These are phyloP conservation scores for Periparus ater DNA, from an alignment of 2,797 vertebrate species.

Conservation along the genomic window DNA sequence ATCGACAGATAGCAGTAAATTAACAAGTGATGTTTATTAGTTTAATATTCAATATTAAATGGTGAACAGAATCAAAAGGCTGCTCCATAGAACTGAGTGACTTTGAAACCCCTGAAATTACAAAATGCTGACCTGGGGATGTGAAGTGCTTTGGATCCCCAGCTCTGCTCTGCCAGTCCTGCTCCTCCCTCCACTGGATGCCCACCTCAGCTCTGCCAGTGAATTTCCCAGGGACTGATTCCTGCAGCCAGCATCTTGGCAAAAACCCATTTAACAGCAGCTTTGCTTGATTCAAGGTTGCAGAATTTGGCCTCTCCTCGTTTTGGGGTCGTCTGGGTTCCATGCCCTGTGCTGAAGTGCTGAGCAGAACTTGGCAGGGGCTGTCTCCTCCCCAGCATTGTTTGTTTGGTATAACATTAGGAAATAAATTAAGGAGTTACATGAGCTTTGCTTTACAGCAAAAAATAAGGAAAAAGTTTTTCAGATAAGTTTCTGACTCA, in stretches of 20 bases:
- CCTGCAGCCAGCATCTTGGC: background rate
- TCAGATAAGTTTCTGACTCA: slow-evolving; percentile 25
- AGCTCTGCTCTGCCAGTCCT: background rate
- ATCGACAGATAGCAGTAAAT: slow-evolving; percentile 70
- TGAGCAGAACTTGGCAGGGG: slow-evolving; percentile 22
- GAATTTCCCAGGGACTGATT: background rate
- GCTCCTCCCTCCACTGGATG: background rate
- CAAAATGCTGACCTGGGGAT: slow-evolving; percentile 4
- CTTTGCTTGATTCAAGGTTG: background rate
- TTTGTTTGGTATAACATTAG: slow-evolving; percentile 30
- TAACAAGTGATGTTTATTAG: slow-evolving; percentile 64
- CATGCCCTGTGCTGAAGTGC: background rate
- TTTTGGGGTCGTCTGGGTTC: slow-evolving; percentile 10
- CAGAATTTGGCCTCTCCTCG: background rate
- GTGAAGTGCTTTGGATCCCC: background rate
- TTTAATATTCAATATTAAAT: slow-evolving; percentile 67
- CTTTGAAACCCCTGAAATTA: slow-evolving; percentile 43
- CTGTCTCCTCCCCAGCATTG: slow-evolving; percentile 14
- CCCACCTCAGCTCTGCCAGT: background rate
- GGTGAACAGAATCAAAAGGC: slow-evolving; percentile 64
- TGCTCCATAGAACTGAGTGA: slow-evolving; percentile 40
- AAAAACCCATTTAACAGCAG: background rate
- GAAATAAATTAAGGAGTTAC: slow-evolving; percentile 28
- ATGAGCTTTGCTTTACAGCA: background rate
- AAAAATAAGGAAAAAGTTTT: background rate